A percentile compares a stretch with the other conserved stretches of the same genome.
Evolutionary conservation across 1,140 invertebrate species (phyloP).

Genomic region (Diachasmimorpha longicaudata): DNA sequence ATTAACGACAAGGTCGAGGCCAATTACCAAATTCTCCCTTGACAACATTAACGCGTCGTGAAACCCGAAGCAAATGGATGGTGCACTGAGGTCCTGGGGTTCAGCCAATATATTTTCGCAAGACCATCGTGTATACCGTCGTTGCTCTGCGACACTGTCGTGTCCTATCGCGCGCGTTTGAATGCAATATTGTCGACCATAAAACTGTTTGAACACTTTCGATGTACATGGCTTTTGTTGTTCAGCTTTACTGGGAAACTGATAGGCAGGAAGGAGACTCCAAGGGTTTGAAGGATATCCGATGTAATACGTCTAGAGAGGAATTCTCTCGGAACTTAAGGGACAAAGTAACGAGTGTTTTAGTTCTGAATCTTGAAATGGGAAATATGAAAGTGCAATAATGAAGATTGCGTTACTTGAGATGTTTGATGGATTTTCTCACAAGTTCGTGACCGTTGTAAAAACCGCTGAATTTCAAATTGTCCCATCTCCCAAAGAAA

Average conservation of each 20-base stretch:
- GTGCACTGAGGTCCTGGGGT: background rate
- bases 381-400: too few species aligned
- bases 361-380: too few species aligned
- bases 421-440: too few species aligned
- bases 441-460: too few species aligned
- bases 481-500: too few species aligned
- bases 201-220: constrained; percentile 46
- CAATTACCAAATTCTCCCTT: background rate
- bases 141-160: constrained; percentile 13
- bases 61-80: background rate
- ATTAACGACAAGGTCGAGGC: constrained; percentile 21
- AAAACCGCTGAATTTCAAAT: too few species aligned
- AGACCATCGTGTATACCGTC: background rate
- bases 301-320: background rate
- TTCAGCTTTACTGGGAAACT: background rate
- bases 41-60: constrained; percentile 21
- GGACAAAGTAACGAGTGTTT: background rate
- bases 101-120: constrained; percentile 28
- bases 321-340: background rate
- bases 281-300: background rate
- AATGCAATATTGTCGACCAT: constrained; percentile 49
- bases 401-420: too few species aligned
- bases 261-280: background rate
- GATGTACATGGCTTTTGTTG: constrained; percentile 26
- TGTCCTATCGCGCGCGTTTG: constrained; percentile 44